Evolutionary conservation across 30 jellyfish, hydroid and myxozoan genomes (phyloP), one percentile per base, ranked within the genome.

Genomic region (Turritopsis rubra): DNA sequence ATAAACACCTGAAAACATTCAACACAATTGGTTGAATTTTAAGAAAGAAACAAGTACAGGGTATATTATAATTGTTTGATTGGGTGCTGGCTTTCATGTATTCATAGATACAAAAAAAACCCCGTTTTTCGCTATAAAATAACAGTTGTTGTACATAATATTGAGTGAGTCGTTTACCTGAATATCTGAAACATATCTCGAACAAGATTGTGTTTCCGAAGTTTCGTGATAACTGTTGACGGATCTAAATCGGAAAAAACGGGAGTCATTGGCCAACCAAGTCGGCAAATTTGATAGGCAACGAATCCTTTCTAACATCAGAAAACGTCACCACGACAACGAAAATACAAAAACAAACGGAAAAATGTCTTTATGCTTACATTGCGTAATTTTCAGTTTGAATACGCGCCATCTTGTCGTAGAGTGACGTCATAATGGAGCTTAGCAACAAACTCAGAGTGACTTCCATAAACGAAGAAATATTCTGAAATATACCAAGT

Each of bases 351-450:
- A 22, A 18, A 18, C 26, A 60, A 65, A 53, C 31, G n/a, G n/a
- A n/a, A 29, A 29, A 52, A 41, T 41, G 9, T 41, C 9, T 28
- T 4, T 4, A 13, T 24, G 41, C 93, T 66, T 52, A 91, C 97
- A 85, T 81, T 7, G 95, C n/a, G 78, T 86, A 91, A 54, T 91
- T 88, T 65, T 91, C 97, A n/a, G 79, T 73, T 65, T 87, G 96
- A 21, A 91, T 91, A 3, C 87, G 87, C 13, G 89, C 87, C 53
- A 91, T 84, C 78, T 86, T 91, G 85, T 87, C 87, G 26, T 91
- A 94, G 0, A 91, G 85, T 21, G 97, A 86, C 18, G 82, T 71
- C 83, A 83, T 73, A 28, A 91, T 85, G 5, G 97, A 88, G 23
- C 84, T 86, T 52, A 81, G 53, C 53, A 91, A 53, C 80, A 79